phyloP scores from a whole-genome alignment of 2,888 invertebrate species.

The Macaria liturata region DNA sequence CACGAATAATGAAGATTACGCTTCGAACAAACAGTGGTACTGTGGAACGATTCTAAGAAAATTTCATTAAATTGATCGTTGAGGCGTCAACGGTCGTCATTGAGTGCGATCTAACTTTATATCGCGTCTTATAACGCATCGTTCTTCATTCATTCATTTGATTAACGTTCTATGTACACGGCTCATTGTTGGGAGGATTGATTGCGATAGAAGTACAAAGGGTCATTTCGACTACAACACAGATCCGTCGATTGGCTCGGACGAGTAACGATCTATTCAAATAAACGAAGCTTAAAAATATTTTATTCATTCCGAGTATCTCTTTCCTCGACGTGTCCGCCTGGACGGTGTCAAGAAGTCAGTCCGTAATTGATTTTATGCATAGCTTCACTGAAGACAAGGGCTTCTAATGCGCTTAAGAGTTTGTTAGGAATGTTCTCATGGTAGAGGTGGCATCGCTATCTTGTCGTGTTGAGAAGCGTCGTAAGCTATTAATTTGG shows the following conservation, averaged over 20 bases:
- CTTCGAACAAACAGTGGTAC: slow-evolving; percentile 13
- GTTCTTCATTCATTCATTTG: slow-evolving; percentile 16
- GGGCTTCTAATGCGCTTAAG: slow-evolving; percentile 27
- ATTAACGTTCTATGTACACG: slow-evolving; percentile 28
- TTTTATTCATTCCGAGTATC: slow-evolving; percentile 52
- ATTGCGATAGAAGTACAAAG: slow-evolving; percentile 54
- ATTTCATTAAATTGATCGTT: slow-evolving; percentile 23
- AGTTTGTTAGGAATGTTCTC: slow-evolving; percentile 46
- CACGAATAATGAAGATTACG: background rate
- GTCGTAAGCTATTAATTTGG: slow-evolving; percentile 67
- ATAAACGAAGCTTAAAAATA: slow-evolving; percentile 53
- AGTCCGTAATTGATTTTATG: slow-evolving; percentile 49
- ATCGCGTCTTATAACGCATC: slow-evolving; percentile 18
- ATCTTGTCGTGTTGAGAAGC: slow-evolving; percentile 35
- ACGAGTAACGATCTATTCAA: slow-evolving; percentile 68
- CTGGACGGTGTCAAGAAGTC: slow-evolving; percentile 42
- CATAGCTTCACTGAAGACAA: slow-evolving; percentile 36
- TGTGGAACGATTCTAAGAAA: slow-evolving; percentile 19
- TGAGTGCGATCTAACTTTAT: slow-evolving; percentile 22
- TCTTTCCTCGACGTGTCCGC: slow-evolving; percentile 38
- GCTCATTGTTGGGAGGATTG: slow-evolving; percentile 30
- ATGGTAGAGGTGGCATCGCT: slow-evolving; percentile 48
- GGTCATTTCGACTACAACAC: slow-evolving; percentile 54
- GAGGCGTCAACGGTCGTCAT: slow-evolving; percentile 23
- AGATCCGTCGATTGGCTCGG: slow-evolving; percentile 46